These are phyloP conservation scores for Callithrix jacchus DNA, from an alignment of 2,113 vertebrate genomes.

Conservation along the genomic window DNA sequence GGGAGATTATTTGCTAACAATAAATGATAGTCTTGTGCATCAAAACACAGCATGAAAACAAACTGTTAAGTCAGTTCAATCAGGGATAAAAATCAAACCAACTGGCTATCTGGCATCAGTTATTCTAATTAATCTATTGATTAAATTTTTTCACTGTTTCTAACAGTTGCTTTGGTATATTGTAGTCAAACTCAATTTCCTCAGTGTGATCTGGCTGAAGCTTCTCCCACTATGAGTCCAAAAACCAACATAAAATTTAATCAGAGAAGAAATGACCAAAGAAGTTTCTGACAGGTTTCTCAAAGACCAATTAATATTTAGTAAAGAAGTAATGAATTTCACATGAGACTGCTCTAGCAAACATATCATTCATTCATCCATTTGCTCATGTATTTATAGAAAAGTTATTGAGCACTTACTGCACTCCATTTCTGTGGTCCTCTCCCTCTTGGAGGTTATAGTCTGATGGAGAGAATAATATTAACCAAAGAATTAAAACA, in stretches of 20 bases:
- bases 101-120: background rate
- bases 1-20: background rate
- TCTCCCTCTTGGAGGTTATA: background rate
- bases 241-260: background rate
- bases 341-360: background rate
- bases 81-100: slow-evolving; percentile 22
- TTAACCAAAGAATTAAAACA: background rate
- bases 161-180: background rate
- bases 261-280: background rate
- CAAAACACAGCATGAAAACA: slow-evolving; percentile 1
- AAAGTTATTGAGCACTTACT: background rate
- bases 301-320: background rate
- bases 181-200: background rate
- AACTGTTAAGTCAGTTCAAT: slow-evolving; percentile 30
- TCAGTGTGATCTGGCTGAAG: background rate
- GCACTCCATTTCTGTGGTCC: background rate
- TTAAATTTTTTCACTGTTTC: slow-evolving; percentile 21
- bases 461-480: background rate
- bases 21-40: background rate
- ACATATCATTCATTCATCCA: background rate
- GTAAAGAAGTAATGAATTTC: background rate
- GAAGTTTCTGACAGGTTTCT: background rate
- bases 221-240: background rate
- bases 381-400: background rate
- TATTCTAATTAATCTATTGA: slow-evolving; percentile 46